A percentile compares a stretch with the other conserved stretches of the same genome.
phyloP scores from a whole-genome alignment of 53 echinoderm and acorn worm species.

The Stichopus horrens region DNA sequence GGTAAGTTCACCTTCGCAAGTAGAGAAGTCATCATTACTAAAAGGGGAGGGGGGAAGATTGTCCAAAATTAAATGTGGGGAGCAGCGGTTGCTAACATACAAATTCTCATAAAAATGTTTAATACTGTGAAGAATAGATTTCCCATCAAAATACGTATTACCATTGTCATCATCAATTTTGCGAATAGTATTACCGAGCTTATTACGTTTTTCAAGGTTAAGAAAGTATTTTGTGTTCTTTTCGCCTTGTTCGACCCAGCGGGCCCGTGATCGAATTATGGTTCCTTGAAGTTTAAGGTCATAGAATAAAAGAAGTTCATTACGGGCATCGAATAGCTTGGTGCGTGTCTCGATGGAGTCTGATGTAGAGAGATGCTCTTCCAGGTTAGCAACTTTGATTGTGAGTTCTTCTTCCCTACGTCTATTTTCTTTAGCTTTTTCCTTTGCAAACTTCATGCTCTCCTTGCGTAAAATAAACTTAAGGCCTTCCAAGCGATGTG shows the following conservation, averaged over 20 bases:
- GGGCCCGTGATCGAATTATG: background rate
- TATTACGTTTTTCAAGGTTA: background rate
- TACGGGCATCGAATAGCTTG: background rate
- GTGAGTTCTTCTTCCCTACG: background rate
- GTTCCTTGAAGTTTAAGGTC: constrained; percentile 22
- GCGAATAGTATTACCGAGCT: background rate
- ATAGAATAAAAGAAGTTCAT: background rate
- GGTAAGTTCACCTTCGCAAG: too few relatives aligned
- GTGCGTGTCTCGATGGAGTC: background rate
- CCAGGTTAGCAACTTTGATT: background rate
- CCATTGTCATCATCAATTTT: background rate
- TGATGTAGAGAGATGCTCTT: background rate
- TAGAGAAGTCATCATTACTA: too few relatives aligned
- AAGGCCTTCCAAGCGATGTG: background rate
- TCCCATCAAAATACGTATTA: too few relatives aligned
- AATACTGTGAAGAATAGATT: too few relatives aligned
- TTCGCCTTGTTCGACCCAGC: constrained; percentile 8
- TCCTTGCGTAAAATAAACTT: background rate
- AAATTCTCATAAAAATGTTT: too few relatives aligned
- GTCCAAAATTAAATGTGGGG: too few relatives aligned
- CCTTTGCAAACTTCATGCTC: constrained; percentile 3
- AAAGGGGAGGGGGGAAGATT: background rate
- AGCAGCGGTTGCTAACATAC: too few relatives aligned
- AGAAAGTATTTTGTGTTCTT: constrained; percentile 18
- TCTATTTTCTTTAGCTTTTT: too few relatives aligned